Conservation (phyloP, 2,888 invertebrate genomes). For the Cryptocheilus praepositus region DNA sequence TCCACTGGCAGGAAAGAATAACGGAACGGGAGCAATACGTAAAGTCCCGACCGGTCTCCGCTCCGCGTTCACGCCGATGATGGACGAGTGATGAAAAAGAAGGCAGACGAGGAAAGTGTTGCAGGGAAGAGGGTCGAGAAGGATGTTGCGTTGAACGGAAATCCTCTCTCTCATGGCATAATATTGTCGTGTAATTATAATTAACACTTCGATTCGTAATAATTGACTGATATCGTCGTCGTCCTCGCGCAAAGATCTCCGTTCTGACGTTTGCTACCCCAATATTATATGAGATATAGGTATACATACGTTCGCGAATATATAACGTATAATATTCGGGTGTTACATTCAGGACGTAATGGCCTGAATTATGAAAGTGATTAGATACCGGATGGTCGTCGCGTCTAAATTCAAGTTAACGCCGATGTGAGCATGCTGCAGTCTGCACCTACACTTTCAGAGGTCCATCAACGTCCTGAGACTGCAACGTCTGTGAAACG, state of each 20-base stretch:
- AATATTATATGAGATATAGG: too few relatives aligned
- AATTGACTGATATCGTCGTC: constrained; percentile 68
- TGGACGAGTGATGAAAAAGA: constrained; percentile 15
- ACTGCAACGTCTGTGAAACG: too few relatives aligned
- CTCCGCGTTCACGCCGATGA: constrained; percentile 4
- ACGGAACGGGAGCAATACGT: background rate
- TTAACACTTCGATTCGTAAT: constrained; percentile 54
- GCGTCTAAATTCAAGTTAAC: too few relatives aligned
- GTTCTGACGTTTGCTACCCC: too few relatives aligned
- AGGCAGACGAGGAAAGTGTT: constrained; percentile 1
- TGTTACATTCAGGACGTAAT: too few relatives aligned
- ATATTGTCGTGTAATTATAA: constrained; percentile 61
- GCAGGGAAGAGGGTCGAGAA: constrained; percentile 18
- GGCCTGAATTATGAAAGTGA: too few relatives aligned
- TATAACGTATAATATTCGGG: too few relatives aligned
- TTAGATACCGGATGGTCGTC: too few relatives aligned
- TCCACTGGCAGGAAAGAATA: background rate
- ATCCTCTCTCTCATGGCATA: constrained; percentile 25
- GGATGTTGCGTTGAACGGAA: constrained; percentile 2
- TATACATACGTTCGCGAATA: too few relatives aligned
- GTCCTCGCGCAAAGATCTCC: constrained; percentile 20
- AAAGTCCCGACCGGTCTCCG: background rate
- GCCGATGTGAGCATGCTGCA: too few relatives aligned
- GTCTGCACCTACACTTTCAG: too few relatives aligned
- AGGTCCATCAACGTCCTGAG: too few relatives aligned